These are phyloP conservation scores for Mythimna lalbum DNA, from an alignment of 2,888 invertebrate species.

Conservation along the genomic window DNA sequence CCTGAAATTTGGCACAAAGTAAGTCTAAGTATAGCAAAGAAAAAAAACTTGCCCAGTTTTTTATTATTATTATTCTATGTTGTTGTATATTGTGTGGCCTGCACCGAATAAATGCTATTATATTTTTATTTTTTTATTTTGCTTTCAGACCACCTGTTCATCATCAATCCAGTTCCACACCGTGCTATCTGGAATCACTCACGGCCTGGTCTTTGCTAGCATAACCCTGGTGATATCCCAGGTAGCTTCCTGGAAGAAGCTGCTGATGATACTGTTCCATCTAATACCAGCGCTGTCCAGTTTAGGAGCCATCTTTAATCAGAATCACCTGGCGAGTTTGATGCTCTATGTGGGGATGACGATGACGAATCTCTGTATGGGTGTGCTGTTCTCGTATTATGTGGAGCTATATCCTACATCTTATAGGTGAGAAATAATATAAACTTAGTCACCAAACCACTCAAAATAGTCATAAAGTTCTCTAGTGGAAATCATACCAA, in stretches of 20 bases:
- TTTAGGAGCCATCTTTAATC: constrained; percentile 58
- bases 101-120: too few relatives aligned
- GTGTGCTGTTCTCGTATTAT: constrained; percentile 63
- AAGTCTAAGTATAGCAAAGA: too few relatives aligned
- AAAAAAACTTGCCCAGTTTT: too few relatives aligned
- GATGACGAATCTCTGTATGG: constrained; percentile 67
- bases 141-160: constrained; percentile 41
- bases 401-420: constrained; percentile 59
- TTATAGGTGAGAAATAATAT: constrained; percentile 39
- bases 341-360: constrained; percentile 67
- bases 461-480: too few relatives aligned
- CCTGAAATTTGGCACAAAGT: too few relatives aligned
- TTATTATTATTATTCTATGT: too few relatives aligned
- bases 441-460: too few relatives aligned
- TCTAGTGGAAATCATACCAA: too few relatives aligned
- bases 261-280: constrained; percentile 62
- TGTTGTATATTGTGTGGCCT: too few relatives aligned
- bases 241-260: constrained; percentile 63
- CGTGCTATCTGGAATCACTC: constrained; percentile 47
- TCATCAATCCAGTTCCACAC: constrained; percentile 50
- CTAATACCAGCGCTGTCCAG: constrained; percentile 57
- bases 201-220: constrained; percentile 56
- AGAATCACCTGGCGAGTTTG: constrained; percentile 62
- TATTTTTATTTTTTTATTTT: not conserved
- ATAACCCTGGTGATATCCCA: constrained; percentile 62